A percentile compares a stretch with the other conserved stretches of the same genome.
These are phyloP conservation scores for Heterodera filipjevi DNA, from an alignment of 2,888 invertebrate species.

Conservation along the genomic window DNA sequence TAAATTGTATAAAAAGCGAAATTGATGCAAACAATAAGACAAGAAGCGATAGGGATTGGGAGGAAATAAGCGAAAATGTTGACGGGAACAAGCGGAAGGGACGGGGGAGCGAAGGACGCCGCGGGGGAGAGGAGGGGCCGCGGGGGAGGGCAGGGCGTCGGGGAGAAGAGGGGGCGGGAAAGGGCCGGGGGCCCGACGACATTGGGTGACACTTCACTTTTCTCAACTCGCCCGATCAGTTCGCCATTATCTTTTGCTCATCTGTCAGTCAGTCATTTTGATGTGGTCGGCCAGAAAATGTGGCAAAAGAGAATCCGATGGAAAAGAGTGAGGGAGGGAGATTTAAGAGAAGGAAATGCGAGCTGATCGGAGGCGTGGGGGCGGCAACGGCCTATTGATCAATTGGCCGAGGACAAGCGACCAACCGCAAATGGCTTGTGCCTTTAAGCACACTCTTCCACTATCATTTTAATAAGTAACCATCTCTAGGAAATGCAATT, in stretches of 20 bases:
- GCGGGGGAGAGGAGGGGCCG: not conserved
- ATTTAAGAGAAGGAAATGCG: not conserved
- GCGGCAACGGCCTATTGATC: too few relatives aligned
- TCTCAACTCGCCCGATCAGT: slow-evolving; percentile 5
- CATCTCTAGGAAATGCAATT: too few relatives aligned
- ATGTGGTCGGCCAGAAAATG: slow-evolving; percentile 6
- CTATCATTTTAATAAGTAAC: too few relatives aligned
- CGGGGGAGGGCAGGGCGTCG: not conserved
- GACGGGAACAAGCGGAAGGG: not conserved
- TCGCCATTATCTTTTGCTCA: not conserved
- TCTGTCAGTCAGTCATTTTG: slow-evolving; percentile 8
- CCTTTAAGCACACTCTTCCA: too few relatives aligned
- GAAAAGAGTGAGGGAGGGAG: not conserved
- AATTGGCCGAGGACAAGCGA: not conserved
- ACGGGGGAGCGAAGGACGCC: not conserved
- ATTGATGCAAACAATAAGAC: not conserved
- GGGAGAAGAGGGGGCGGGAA: not conserved
- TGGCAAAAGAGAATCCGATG: not conserved
- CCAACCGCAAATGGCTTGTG: not conserved
- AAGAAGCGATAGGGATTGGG: not conserved
- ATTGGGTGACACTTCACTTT: slow-evolving; percentile 9
- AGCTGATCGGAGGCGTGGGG: not conserved
- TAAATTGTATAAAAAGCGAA: too few relatives aligned
- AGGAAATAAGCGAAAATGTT: not conserved
- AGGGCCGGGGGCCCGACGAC: not conserved